These are phyloP conservation scores for Oophaga pumilio DNA, from an alignment of 2,113 vertebrate species.

Conservation along the genomic window DNA sequence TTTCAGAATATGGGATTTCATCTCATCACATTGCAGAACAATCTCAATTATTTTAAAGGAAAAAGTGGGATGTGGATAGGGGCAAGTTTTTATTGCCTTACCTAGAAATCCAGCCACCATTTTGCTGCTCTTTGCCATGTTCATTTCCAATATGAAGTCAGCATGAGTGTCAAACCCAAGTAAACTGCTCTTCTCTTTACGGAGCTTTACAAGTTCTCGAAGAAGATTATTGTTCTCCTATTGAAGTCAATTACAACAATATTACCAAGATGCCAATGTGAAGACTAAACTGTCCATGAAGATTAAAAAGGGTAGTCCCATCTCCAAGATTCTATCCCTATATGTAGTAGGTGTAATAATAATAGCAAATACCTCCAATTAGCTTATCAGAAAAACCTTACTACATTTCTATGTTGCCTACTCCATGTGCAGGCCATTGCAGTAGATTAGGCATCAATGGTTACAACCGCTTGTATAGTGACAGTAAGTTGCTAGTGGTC, in stretches of 20 bases:
- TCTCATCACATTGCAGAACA: neutral
- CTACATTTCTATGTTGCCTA: too few species aligned
- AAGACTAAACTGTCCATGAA: neutral
- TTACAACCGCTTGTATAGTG: too few species aligned
- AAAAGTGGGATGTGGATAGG: too few species aligned
- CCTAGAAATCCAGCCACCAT: slow-evolving; percentile 87
- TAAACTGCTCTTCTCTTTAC: slow-evolving; percentile 83
- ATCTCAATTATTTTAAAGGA: too few species aligned
- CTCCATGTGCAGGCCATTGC: too few species aligned
- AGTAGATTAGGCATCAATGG: too few species aligned
- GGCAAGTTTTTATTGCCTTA: slow-evolving; percentile 60
- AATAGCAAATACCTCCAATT: too few species aligned
- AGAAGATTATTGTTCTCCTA: slow-evolving; percentile 92
- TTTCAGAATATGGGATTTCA: neutral
- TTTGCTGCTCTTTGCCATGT: slow-evolving; percentile 89
- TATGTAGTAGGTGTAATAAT: too few species aligned
- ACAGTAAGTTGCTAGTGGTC: too few species aligned
- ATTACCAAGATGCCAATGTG: neutral
- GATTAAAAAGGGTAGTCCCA: too few species aligned
- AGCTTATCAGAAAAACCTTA: too few species aligned
- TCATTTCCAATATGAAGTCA: slow-evolving; percentile 96
- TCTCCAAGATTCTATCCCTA: too few species aligned
- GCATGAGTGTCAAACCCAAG: slow-evolving; percentile 89
- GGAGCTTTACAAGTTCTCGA: slow-evolving; percentile 86
- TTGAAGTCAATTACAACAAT: neutral